These are phyloP conservation scores for Antennarius maculatus DNA, from an alignment of 2,797 vertebrate species.

Conservation along the genomic window DNA sequence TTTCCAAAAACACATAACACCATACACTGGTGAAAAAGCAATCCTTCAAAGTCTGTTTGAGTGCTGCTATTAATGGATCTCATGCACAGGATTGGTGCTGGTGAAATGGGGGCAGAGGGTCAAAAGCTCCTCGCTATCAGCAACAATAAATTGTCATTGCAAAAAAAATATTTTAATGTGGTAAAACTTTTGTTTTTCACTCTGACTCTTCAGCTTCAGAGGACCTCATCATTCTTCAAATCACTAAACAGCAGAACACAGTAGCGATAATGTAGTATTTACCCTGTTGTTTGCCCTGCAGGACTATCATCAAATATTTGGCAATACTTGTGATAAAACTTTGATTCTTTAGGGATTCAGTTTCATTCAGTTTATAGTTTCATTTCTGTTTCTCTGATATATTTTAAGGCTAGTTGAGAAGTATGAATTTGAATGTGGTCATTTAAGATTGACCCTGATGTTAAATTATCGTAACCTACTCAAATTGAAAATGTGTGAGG, in stretches of 20 bases:
- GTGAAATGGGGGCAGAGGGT: conserved; percentile 36
- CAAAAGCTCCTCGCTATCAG: conserved; percentile 15
- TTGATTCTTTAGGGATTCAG: background rate
- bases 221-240: background rate
- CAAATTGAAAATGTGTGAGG: background rate
- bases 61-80: conserved; percentile 64
- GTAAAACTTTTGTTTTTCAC: background rate
- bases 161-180: background rate
- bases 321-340: background rate
- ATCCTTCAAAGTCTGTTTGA: conserved; percentile 57
- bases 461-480: background rate
- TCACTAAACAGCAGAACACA: background rate
- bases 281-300: conserved; percentile 17
- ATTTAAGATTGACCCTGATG: background rate
- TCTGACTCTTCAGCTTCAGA: no score
- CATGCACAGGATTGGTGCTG: conserved; percentile 42
- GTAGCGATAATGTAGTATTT: background rate
- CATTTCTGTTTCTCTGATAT: background rate
- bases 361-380: background rate
- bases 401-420: background rate
- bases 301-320: background rate
- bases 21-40: conserved; percentile 51
- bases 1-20: conserved; percentile 59
- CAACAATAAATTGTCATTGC: conserved; percentile 12
- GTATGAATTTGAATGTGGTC: background rate